Base-by-base conservation (phyloP, 2,888 invertebrate genomes). In the Stenodera caucasica region DNA sequence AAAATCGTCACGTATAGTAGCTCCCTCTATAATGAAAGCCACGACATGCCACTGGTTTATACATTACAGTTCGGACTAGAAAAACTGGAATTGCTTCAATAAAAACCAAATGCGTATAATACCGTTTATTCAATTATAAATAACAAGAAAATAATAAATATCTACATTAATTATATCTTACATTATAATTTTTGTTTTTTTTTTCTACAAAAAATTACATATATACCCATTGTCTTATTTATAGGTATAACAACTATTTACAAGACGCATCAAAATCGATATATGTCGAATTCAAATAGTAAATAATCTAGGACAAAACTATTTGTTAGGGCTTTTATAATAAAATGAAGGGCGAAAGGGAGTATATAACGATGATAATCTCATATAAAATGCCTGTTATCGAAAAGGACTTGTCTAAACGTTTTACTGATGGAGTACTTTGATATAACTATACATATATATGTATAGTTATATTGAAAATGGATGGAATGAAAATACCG, bases 71-170 rank as follows among this genome's bases (percentile, higher is more conserved):
- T n/a, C n/a, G n/a, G n/a, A n/a, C n/a, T n/a, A n/a, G n/a, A n/a
- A n/a, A n/a, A n/a, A n/a, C n/a, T n/a, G n/a, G n/a, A n/a, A n/a
- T n/a, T n/a, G n/a, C n/a, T n/a, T n/a, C n/a, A n/a, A n/a, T n/a
- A n/a, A n/a, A n/a, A n/a, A n/a, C n/a, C n/a, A n/a, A n/a, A 52
- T 64, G 53, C 50, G 68, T 71, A 72, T 45, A 71, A 70, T 72
- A 72, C 70, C 63, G 66, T 73, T 72, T 74, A 73, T 72, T 72
- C 63, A 70, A 67, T 67, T 71, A 74, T 73, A 73, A 74, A 73
- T 72, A 73, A 73, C 73, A 74, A 71, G 69, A 66, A 68, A 73
- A 72, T 73, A 73, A 73, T 74, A 74, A 73, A 74, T 74, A 74
- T 74, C 74, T 74, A 73, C 74, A 74, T 70, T 69, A 66, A 69